Conservation (phyloP, 2,797 vertebrate species). For the Echeneis naucrates region DNA sequence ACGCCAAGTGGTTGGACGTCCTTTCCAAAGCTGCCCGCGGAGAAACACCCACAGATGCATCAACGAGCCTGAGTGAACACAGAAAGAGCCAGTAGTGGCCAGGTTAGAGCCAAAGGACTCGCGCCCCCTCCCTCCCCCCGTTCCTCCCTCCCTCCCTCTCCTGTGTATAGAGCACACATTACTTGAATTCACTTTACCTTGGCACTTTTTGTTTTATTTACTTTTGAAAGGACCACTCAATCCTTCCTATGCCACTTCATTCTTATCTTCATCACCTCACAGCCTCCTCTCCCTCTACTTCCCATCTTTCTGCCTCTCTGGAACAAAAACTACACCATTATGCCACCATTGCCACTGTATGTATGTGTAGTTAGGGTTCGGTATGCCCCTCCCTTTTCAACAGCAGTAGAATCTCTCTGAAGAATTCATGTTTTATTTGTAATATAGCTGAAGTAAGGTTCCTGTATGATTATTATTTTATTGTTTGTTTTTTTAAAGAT, state of each 20-base stretch:
- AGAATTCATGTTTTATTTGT: slow-evolving; percentile 73
- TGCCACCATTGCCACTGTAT: slow-evolving; percentile 37
- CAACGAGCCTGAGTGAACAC: slow-evolving; percentile 73
- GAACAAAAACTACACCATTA: slow-evolving; percentile 26
- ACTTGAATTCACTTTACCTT: slow-evolving; percentile 90
- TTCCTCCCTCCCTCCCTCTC: slow-evolving; percentile 44
- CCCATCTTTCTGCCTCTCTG: slow-evolving; percentile 20
- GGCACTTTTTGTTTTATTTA: slow-evolving; percentile 85
- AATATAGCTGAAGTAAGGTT: slow-evolving; percentile 71
- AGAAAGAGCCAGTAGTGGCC: slow-evolving; percentile 81
- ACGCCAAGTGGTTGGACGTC: slow-evolving; percentile 88
- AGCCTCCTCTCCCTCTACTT: slow-evolving; percentile 11
- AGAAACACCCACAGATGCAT: slow-evolving; percentile 66
- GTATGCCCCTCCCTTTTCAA: slow-evolving; percentile 62
- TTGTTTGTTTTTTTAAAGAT: slow-evolving; percentile 56
- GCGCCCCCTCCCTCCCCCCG: slow-evolving; percentile 28
- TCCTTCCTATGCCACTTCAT: slow-evolving; percentile 72
- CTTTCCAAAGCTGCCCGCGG: slow-evolving; percentile 84
- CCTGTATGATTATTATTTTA: slow-evolving; percentile 53
- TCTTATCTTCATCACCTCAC: slow-evolving; percentile 53
- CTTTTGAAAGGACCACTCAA: slow-evolving; percentile 76
- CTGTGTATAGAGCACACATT: slow-evolving; percentile 82
- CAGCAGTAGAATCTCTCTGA: slow-evolving; percentile 49
- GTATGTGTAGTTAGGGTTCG: slow-evolving; percentile 54
- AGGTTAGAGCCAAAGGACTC: slow-evolving; percentile 56